phyloP scores from a whole-genome alignment of 2,797 vertebrate genomes.

The Lagocephalus sceleratus region DNA sequence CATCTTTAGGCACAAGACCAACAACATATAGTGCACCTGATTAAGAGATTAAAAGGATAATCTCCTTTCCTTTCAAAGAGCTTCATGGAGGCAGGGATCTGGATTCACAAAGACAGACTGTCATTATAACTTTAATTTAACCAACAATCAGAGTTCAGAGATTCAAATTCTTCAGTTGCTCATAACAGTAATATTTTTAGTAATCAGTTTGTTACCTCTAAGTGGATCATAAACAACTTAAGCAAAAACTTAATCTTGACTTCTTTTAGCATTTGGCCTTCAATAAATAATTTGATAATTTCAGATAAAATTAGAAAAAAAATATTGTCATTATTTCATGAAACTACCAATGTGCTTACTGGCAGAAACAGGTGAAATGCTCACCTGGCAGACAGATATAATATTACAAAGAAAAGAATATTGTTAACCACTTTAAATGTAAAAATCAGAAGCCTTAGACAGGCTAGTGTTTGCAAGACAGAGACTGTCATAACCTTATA shows the following conservation, averaged over 20 bases:
- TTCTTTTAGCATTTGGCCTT: too few species aligned
- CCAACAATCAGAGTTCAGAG: constrained; percentile 31
- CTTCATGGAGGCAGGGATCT: constrained; percentile 57
- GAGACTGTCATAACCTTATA: constrained; percentile 25
- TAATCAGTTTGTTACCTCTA: background rate
- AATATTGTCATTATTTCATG: too few species aligned
- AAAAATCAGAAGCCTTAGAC: background rate
- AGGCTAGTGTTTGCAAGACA: background rate
- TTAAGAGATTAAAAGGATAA: constrained; percentile 73
- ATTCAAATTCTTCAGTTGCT: constrained; percentile 20
- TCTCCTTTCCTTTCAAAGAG: constrained; percentile 58
- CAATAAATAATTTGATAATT: too few species aligned
- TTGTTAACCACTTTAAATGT: background rate
- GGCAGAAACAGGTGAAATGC: too few species aligned
- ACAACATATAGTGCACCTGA: constrained; percentile 51
- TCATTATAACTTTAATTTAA: constrained; percentile 39
- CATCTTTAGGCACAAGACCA: constrained; percentile 58
- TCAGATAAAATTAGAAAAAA: too few species aligned
- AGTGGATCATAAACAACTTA: background rate
- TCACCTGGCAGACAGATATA: constrained; percentile 1
- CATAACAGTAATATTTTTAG: background rate
- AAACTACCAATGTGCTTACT: too few species aligned
- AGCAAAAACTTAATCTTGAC: too few species aligned
- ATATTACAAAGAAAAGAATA: constrained; percentile 1
- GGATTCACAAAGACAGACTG: constrained; percentile 51